Evolutionary conservation across 2,113 vertebrate genomes (phyloP).

Genomic region (Sitta europaea): DNA sequence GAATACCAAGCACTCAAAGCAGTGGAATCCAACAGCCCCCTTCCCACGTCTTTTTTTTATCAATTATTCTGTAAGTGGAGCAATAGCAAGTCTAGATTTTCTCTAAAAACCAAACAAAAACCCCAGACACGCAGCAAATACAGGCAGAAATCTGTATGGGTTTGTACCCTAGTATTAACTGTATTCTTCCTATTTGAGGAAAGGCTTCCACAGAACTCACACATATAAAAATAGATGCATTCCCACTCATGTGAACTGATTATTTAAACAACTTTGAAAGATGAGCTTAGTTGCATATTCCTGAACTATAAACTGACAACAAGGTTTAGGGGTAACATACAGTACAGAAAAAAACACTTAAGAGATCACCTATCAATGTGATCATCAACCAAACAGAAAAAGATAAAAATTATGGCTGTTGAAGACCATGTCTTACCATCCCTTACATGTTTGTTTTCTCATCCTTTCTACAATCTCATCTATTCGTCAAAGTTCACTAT

Average conservation of each 20-base stretch:
- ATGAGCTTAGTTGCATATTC: background rate
- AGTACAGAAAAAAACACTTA: background rate
- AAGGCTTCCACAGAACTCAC: background rate
- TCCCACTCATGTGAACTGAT: background rate
- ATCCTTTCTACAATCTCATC: background rate
- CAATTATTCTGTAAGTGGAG: background rate
- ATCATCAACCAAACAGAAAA: background rate
- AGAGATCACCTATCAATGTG: background rate
- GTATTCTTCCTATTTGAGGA: background rate
- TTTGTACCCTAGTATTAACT: background rate
- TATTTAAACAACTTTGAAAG: background rate
- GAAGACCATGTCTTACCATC: background rate
- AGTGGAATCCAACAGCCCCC: background rate
- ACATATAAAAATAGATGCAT: background rate
- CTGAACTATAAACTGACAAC: background rate
- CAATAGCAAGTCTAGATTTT: background rate
- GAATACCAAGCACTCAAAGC: fast-evolving
- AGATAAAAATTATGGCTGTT: background rate
- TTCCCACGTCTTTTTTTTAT: fast-evolving
- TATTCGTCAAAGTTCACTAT: background rate
- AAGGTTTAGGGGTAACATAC: background rate
- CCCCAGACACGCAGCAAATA: background rate
- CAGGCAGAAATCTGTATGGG: background rate
- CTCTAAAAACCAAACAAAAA: background rate
- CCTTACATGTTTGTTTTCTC: background rate